A percentile compares a stretch with the other conserved stretches of the same genome.
These are phyloP conservation scores for Silurus glanis DNA, from an alignment of 2,113 vertebrate genomes.

Conservation along the genomic window DNA sequence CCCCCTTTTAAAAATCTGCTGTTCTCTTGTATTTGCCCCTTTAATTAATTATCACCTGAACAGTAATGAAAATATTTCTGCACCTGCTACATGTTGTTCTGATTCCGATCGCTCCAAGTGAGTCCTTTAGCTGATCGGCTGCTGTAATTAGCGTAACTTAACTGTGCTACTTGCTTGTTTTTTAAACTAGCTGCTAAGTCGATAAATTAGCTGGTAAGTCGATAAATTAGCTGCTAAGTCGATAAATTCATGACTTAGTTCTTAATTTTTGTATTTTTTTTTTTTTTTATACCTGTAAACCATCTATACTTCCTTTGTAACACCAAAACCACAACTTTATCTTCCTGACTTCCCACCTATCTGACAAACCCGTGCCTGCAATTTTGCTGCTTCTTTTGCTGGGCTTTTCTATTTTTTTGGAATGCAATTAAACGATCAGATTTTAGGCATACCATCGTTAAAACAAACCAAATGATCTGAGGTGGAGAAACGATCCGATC, in stretches of 20 bases:
- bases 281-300: slow-evolving; percentile 1
- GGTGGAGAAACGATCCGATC: no score
- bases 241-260: neutral
- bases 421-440: no score
- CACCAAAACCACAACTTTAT: neutral
- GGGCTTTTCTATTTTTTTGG: neutral
- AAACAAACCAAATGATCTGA: no score
- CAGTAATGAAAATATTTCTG: neutral
- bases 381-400: neutral
- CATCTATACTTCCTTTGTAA: neutral
- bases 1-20: no score
- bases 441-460: no score
- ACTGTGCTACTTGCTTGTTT: neutral
- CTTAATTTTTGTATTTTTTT: no score
- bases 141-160: neutral
- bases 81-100: slow-evolving; percentile 7
- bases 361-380: neutral
- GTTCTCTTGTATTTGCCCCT: neutral
- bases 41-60: neutral
- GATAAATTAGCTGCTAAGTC: neutral
- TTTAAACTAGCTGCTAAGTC: slow-evolving; percentile 1
- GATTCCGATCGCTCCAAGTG: neutral
- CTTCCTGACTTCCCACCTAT: neutral
- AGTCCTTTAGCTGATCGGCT: slow-evolving; percentile 1
- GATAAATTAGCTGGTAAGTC: neutral